These are phyloP conservation scores for Lasioglossum figueresi DNA, from an alignment of 2,888 invertebrate species.

Conservation along the genomic window DNA sequence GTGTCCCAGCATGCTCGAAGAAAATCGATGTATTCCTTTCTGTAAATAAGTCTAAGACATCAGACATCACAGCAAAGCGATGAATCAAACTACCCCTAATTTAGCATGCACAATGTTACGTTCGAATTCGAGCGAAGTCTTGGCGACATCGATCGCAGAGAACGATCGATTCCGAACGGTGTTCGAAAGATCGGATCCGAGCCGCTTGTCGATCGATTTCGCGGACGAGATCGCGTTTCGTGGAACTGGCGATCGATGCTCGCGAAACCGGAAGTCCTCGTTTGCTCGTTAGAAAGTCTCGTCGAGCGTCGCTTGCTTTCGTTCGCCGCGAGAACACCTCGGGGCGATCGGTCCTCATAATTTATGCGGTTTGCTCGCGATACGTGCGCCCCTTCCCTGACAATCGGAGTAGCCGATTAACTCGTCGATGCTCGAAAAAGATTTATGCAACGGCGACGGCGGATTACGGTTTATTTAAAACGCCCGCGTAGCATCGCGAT, in stretches of 20 bases:
- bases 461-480: conserved; percentile 57
- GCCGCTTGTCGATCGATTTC: neutral
- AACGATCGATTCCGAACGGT: neutral
- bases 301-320: conserved; percentile 30
- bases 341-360: conserved; percentile 34
- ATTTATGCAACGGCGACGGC: conserved; percentile 43
- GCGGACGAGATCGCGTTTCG: conserved; percentile 37
- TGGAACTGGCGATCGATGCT: conserved; percentile 23
- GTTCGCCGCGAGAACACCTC: conserved; percentile 23
- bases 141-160: neutral
- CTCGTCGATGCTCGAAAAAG: conserved; percentile 52
- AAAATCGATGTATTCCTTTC: too few species aligned
- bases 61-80: too few species aligned
- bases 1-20: too few species aligned
- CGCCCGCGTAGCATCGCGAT: conserved; percentile 21
- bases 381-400: conserved; percentile 19
- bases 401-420: conserved; percentile 51
- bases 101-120: neutral
- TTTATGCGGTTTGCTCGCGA: conserved; percentile 36
- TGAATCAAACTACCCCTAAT: neutral
- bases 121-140: neutral
- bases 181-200: neutral
- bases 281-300: conserved; percentile 25
- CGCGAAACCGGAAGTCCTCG: conserved; percentile 20
- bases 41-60: too few species aligned